Evolutionary conservation across 2,797 vertebrate genomes (phyloP).

Genomic region (Apogon talboti): DNA sequence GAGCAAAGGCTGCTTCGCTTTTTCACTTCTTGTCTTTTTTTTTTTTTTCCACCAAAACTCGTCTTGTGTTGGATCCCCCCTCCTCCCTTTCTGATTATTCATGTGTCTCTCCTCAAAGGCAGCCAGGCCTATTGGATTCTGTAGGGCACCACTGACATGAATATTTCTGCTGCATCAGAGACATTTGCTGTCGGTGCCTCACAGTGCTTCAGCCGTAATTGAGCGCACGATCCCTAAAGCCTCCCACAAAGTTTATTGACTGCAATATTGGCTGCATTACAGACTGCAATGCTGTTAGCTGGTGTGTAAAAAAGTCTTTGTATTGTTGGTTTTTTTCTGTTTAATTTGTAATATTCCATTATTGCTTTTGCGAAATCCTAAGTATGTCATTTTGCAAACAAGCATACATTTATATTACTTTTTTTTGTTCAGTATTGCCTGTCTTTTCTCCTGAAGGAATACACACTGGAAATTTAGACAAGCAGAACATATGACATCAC

Average conservation of each 20-base stretch:
- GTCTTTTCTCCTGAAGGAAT: background rate
- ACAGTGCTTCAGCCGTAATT: constrained; percentile 65
- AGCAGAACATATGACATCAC: constrained; percentile 33
- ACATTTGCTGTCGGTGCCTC: constrained; percentile 61
- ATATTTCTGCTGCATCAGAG: constrained; percentile 84
- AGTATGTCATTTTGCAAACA: constrained; percentile 2
- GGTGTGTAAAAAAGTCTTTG: constrained; percentile 16
- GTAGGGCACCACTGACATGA: constrained; percentile 76
- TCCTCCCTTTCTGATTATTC: constrained; percentile 72
- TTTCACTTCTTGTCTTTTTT: constrained; percentile 52
- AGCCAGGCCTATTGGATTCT: constrained; percentile 68
- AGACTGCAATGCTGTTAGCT: constrained; percentile 48
- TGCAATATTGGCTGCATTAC: constrained; percentile 59
- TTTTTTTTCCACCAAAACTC: constrained; percentile 59
- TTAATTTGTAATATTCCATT: background rate
- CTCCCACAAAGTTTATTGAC: constrained; percentile 57
- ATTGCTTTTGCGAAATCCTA: background rate
- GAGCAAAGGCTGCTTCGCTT: constrained; percentile 75
- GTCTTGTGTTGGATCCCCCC: constrained; percentile 46
- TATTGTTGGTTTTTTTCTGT: constrained; percentile 3
- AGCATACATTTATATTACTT: background rate
- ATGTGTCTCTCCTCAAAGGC: constrained; percentile 76
- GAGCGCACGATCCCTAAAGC: constrained; percentile 67
- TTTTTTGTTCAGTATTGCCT: background rate
- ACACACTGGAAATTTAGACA: constrained; percentile 4